Base-by-base conservation (phyloP, 2,797 vertebrate species). In the Periparus ater region DNA sequence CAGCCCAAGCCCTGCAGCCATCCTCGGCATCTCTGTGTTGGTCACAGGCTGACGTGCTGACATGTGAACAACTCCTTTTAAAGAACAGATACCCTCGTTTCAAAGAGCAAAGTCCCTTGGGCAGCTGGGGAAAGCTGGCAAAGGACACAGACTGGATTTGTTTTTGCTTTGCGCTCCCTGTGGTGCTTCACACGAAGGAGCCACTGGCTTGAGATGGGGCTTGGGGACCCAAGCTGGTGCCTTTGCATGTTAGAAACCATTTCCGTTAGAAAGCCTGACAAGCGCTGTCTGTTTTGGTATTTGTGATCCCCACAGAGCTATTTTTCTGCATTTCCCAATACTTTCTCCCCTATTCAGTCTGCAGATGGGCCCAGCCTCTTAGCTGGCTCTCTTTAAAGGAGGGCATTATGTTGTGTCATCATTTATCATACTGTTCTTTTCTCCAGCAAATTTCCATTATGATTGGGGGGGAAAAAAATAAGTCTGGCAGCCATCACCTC, bases 261-360 rank as follows among this genome's bases (percentile, higher is more conserved):
- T 94, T 96, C 92, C 65, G 5, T 76, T 75, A 26, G 76, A 60
- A 47, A 73, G 79, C 67, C 85, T 85, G 48, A 79, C 58, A 70
- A 91, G 71, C 40, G 6, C 79, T 63, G 54, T 68, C 91, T 93
- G 65, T 63, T 84, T 76, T 38, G 79, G 42, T 34, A 34, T 71
- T 88, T 86, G 80, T 84, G 78, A 93, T 85, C 67, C 91, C 89
- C 74, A 68, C 73, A 29, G 92, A 88, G 95, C 88, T 73, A 40
- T 88, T 94, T 94, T 88, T 88, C 92, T 94, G 85, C 61, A 36
- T 96, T 95, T 95, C 82, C 83, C 88, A 84, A 78, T 90, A 95
- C 93, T 95, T 92, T 96, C 89, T 88, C 94, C 80, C 71, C 89
- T 78, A 65, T 76, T 92, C 80, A 84, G 79, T 3, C 48, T 94